Base-by-base conservation (phyloP, 1,140 invertebrate genomes). In the Charaxes varanes region DNA sequence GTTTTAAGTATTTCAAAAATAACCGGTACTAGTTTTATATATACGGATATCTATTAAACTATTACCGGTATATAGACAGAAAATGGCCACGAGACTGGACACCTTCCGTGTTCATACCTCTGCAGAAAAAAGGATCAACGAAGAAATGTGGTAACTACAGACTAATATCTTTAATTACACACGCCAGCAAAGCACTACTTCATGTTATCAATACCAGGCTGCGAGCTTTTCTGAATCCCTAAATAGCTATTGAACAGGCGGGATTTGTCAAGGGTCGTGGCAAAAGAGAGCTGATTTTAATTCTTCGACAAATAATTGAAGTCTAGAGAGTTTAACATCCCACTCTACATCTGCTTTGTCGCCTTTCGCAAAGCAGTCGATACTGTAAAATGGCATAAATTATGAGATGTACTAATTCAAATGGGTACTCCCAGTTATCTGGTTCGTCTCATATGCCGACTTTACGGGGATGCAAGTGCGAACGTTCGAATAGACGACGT, bases 301-400 rank as follows among this genome's bases (percentile, higher is more conserved):
- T 37, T 10, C 15, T 44, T 23, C 26, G 44, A 6, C 45, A 48
- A 13, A 41, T 54, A 16, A 41, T 54, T 2, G 44, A 47, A 53
- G 17, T 6, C 43, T 6, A 40, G 40, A 40, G 43, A 53, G 11
- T 53, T 48, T 16, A 48, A 53, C 21, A 35, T 8, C 11, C 27
- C 21, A 13, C 13, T 33, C 16, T 38, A 34, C 17, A 44, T 43
- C 7, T 50, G 40, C 15, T 50, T 50, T 43, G 41, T 50, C 11
- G 35, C 42, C 18, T 40, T 51, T 21, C 15, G 23, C 4, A 43
- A 53, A 13, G 43, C 40, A 0, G 47, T 47, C 16, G 36, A 53
- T 12, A 36, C 35, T 4, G 23, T 44, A 1, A 19, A 18, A 28
- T 28, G 36, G 36, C 6, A 8, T 1, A 16, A 32, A 3, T 10